Evolutionary conservation across 2,888 invertebrate species (phyloP), one percentile per base, ranked within the genome.

Genomic region (Eubasilissa splendida): DNA sequence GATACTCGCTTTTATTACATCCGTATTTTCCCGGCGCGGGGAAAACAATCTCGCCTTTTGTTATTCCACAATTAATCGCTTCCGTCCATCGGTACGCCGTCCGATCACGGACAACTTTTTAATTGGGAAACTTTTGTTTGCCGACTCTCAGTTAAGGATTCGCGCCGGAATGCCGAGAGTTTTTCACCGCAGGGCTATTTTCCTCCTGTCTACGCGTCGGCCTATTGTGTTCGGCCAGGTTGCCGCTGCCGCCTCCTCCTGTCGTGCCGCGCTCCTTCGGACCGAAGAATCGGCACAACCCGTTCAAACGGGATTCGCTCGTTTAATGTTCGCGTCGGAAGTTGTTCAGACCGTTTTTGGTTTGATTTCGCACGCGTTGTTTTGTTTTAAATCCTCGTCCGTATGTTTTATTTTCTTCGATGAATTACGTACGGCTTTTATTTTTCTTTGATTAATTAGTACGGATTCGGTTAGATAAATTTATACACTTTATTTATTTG

Each of bases 51-150:
- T 52, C 74, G 50, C 42, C 59, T 76, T 42, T 59, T 59, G 80
- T 70, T 83, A 56, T 77, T 79, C 76, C 53, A 42, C 81, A 79
- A 83, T 83, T 81, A 81, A 83, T 83, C 81, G 83, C 60, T 76
- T 66, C 58, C 79, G 82, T 80, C 79, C 70, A 79, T 83, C 81
- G 70, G 31, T 73, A 52, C 42, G 65, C 53, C 78, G 31, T 50
- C 63, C 74, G 4, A 56, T n/a, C 74, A 12, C 74, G 74, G 22
- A 59, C 71, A 83, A 83, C 83, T 83, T 83, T 42, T 83, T 83
- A 83, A 83, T 83, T 83, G 81, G 83, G 75, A 83, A 83, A 83
- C 77, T 83, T 82, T 82, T 77, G 77, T 82, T 77, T 83, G 79
- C 75, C 76, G 54, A 60, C n/a, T 52, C 42, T 42, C 54, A 42